Evolutionary conservation across 2,888 invertebrate genomes (phyloP), one percentile per base, ranked within the genome.

Genomic region (Netelia virgata): DNA sequence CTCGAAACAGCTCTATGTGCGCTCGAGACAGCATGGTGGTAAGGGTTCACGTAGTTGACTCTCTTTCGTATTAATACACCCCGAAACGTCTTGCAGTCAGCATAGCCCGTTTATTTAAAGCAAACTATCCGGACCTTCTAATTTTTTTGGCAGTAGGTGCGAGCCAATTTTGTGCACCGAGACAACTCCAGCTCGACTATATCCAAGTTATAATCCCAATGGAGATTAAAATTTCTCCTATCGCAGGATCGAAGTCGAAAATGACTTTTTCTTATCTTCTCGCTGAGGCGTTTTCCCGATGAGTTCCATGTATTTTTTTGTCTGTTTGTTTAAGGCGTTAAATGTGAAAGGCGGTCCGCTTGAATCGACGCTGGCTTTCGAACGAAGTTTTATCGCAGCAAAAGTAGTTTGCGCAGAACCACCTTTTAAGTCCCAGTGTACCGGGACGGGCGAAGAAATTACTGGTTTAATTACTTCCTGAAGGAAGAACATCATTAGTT

Each of bases 61-160:
- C 59, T 59, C 64, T 69, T 73, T 77, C 73, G 76, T 84, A 81
- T 81, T 84, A 77, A 82, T 81, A 84, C 84, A 53, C 68, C 55
- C 28, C 55, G 53, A 72, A 53, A 18, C 47, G 66, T 79, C 61
- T 61, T 50, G 61, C 41, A 41, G 36, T 43, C 47, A 23, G 63
- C 81, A 81, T 75, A 69, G 78, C 63, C 20, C 70, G 75, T 82
- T 85, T 87, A 87, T 86, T 86, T 86, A 75, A 81, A 84, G 87
- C 87, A 64, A 66, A 75, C 82, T 77, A 80, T 80, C 82, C 82
- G 83, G 85, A 78, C 73, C 83, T 53, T 83, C 76, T 74, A 76
- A 83, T 82, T 86, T 85, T 57, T 79, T 83, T 79, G 64, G 77
- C 86, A 74, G 76, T 83, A 81, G 78, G 59, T 61, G 66, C 72